Conservation (phyloP, 2,113 vertebrate species). For the Piprites chloris region DNA sequence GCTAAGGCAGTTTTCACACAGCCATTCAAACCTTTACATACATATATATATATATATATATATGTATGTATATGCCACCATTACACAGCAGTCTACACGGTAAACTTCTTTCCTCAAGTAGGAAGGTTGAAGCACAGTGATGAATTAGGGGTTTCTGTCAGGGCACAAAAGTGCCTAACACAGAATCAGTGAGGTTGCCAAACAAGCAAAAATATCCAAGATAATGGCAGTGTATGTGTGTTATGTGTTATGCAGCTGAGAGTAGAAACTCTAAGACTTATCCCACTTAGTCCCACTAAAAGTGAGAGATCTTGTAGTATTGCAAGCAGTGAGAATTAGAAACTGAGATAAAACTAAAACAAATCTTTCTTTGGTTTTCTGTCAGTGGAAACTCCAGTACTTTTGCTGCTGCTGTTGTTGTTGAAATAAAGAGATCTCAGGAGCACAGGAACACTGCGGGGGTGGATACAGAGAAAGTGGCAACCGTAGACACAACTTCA, state of each 20-base stretch:
- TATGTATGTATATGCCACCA: not conserved
- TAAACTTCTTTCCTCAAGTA: not conserved
- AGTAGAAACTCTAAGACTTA: not conserved
- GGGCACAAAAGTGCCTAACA: not conserved
- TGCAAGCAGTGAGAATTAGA: not conserved
- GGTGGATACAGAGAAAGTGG: conserved; percentile 24
- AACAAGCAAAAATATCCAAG: not conserved
- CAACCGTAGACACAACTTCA: conserved; percentile 30
- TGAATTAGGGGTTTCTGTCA: not conserved
- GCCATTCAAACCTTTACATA: not conserved
- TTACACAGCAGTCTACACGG: not conserved
- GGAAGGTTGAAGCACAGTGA: not conserved
- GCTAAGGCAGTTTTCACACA: not conserved
- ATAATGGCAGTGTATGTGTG: not conserved
- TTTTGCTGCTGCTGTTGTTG: not conserved
- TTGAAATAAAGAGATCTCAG: conserved; percentile 12
- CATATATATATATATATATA: not conserved
- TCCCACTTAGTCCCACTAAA: not conserved
- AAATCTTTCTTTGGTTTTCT: not conserved
- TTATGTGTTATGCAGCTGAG: not conserved
- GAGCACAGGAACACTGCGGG: conserved; percentile 34
- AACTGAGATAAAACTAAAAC: not conserved
- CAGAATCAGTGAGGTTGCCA: not conserved
- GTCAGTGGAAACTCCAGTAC: not conserved
- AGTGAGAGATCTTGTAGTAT: not conserved